Conservation (phyloP, 1,140 invertebrate genomes). For the Pristionchus pacificus region DNA sequence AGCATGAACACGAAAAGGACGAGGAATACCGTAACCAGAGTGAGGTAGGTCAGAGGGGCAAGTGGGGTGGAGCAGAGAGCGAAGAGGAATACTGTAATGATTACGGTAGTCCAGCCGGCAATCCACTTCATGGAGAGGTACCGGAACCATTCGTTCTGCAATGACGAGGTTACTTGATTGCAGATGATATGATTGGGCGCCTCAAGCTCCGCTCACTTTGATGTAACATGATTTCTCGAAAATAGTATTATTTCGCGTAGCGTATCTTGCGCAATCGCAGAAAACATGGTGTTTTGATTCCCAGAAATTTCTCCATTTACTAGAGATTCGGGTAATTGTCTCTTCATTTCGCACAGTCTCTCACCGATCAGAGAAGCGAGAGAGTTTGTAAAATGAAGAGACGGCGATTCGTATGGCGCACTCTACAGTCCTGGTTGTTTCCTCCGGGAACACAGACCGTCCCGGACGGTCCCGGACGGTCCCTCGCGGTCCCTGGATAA, state of each 20-base stretch:
- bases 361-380: no score
- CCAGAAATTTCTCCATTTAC: no score
- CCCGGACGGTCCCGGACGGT: no score
- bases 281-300: no score
- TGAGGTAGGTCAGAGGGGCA: conserved; percentile 38
- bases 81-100: conserved; percentile 35
- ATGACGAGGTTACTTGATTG: conserved; percentile 21
- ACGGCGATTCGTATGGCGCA: no score
- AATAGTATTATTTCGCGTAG: neutral
- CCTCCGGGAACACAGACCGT: no score
- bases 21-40: conserved; percentile 42
- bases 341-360: no score
- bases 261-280: neutral
- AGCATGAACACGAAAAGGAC: conserved; percentile 45
- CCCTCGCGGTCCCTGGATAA: no score
- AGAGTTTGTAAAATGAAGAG: no score
- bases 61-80: conserved; percentile 29
- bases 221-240: neutral
- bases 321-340: no score
- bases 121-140: conserved; percentile 50
- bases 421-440: no score
- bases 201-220: no score
- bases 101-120: conserved; percentile 32
- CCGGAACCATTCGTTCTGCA: conserved; percentile 51
- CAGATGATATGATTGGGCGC: neutral